A percentile compares a stretch with the other conserved stretches of the same genome.
These are phyloP conservation scores for Chaetorhynchus papuensis DNA, from an alignment of 2,113 vertebrate genomes.

Conservation along the genomic window DNA sequence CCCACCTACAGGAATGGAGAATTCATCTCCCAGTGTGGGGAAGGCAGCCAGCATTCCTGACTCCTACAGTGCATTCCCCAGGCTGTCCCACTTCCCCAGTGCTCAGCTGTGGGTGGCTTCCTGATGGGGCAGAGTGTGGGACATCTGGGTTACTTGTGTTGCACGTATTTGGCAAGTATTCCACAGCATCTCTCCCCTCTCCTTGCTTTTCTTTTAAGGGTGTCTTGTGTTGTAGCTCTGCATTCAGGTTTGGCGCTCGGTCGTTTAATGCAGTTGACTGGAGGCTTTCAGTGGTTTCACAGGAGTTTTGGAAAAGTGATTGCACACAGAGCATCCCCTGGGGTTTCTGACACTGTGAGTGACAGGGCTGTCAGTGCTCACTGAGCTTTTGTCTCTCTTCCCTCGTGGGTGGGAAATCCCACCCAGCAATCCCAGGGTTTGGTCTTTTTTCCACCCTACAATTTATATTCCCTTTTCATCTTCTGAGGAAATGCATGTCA, in stretches of 20 bases:
- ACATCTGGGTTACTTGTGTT: not conserved
- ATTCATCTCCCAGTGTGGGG: not conserved
- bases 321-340: not conserved
- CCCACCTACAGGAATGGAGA: not conserved
- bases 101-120: not conserved
- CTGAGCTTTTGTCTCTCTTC: slow-evolving; percentile 21
- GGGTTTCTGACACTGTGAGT: not conserved
- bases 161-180: not conserved
- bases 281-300: not conserved
- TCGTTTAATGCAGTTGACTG: not conserved
- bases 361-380: not conserved
- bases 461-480: slow-evolving; percentile 26
- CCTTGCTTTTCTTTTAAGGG: not conserved
- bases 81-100: not conserved
- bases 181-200: not conserved
- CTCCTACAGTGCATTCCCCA: slow-evolving; percentile 2
- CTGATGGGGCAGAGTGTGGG: not conserved
- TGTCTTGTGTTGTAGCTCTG: not conserved
- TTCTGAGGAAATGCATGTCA: slow-evolving; percentile 15
- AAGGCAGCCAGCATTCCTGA: slow-evolving; percentile 26
- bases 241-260: not conserved
- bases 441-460: not conserved
- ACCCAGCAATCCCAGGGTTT: not conserved
- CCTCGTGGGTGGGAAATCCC: slow-evolving; percentile 24
- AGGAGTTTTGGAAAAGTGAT: not conserved